Conservation (phyloP, 2,888 invertebrate genomes). For the Himalopsyche japonica region DNA sequence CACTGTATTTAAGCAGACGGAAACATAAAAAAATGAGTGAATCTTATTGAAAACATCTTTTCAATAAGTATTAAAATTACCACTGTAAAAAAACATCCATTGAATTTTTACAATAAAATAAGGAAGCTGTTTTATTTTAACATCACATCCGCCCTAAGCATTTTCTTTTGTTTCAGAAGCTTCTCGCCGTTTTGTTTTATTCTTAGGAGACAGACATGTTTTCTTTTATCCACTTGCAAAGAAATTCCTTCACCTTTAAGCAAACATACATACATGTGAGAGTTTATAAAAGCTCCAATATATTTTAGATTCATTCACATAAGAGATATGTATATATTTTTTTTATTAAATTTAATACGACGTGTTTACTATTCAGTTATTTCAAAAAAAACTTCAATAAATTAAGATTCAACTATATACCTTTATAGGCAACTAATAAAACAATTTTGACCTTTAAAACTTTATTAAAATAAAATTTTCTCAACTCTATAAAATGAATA, state of each 20-base stretch:
- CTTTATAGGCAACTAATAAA: too few relatives aligned
- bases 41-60: not conserved
- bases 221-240: not conserved
- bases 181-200: not conserved
- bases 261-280: not conserved
- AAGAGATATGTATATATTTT: too few relatives aligned
- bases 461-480: too few relatives aligned
- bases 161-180: not conserved
- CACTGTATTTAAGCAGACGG: too few relatives aligned
- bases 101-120: not conserved
- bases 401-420: too few relatives aligned
- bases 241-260: not conserved
- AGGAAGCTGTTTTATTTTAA: not conserved
- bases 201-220: not conserved
- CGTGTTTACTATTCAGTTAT: too few relatives aligned
- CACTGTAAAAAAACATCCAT: not conserved
- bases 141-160: not conserved
- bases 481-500: too few relatives aligned
- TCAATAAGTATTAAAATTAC: not conserved
- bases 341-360: too few relatives aligned
- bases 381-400: too few relatives aligned
- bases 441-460: too few relatives aligned
- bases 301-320: not conserved
- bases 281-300: not conserved
- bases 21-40: too few relatives aligned